phyloP scores from a whole-genome alignment of 2,113 vertebrate genomes.

The Speoplatyrhinus poulsoni region DNA sequence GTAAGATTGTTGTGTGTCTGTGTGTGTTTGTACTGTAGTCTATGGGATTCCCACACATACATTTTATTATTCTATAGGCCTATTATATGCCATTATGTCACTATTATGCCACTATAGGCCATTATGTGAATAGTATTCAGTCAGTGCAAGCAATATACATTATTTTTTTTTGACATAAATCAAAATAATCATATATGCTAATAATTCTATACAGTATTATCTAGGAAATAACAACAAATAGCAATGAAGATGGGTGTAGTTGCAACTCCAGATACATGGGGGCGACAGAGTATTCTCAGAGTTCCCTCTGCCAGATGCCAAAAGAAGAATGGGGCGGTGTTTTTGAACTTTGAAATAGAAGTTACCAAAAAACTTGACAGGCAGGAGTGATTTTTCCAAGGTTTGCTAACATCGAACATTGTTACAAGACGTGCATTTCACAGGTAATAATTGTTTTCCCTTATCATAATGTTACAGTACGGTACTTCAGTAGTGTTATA shows the following conservation, averaged over 20 bases:
- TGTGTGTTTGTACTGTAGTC: too few relatives aligned
- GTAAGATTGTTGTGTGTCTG: too few relatives aligned
- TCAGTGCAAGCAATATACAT: too few relatives aligned
- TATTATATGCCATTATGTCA: too few relatives aligned
- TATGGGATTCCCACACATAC: too few relatives aligned
- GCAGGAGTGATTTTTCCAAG: conserved; percentile 42
- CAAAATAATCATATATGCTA: too few relatives aligned
- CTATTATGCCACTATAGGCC: too few relatives aligned
- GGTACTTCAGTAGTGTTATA: not conserved
- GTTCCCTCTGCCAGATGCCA: not conserved
- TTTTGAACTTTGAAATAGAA: conserved; percentile 58
- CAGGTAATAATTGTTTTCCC: conserved; percentile 18
- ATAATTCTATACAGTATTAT: not conserved
- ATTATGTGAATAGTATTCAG: too few relatives aligned
- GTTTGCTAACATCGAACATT: not conserved
- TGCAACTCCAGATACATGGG: not conserved
- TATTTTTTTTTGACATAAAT: too few relatives aligned
- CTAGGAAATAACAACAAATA: too few relatives aligned
- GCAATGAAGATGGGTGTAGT: conserved; percentile 26
- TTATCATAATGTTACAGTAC: not conserved
- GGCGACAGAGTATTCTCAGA: conserved; percentile 22
- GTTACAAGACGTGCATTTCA: not conserved
- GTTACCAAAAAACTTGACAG: conserved; percentile 19
- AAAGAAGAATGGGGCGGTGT: conserved; percentile 66
- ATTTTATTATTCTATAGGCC: too few relatives aligned